These are phyloP conservation scores for Andricus grossulariae DNA, from an alignment of 1,140 invertebrate species.

Conservation along the genomic window DNA sequence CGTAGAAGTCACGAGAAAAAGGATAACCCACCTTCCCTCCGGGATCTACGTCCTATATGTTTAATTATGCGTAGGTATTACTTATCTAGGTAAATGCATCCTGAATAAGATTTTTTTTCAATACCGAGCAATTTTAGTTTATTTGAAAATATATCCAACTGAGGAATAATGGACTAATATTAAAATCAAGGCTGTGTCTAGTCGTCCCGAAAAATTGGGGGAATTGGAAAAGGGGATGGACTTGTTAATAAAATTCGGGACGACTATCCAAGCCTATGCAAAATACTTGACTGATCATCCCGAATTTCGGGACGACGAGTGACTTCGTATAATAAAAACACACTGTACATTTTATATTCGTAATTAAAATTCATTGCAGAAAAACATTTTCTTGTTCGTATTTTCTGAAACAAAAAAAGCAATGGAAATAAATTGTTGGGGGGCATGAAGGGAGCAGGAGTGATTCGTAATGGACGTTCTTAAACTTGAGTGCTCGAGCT, in stretches of 20 bases:
- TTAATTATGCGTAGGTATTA: constrained; percentile 21
- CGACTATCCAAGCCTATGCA: too few species aligned
- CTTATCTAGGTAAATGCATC: neutral
- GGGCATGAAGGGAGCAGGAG: neutral
- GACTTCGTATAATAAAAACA: too few species aligned
- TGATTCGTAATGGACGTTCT: constrained; percentile 39
- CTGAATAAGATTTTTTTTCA: neutral
- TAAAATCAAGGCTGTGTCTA: too few species aligned
- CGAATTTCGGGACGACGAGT: too few species aligned
- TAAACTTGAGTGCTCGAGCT: constrained; percentile 44
- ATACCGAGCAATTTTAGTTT: neutral
- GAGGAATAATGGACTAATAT: too few species aligned
- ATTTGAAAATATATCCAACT: neutral
- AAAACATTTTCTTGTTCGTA: neutral
- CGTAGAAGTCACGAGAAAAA: constrained; percentile 66
- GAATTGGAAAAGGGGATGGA: too few species aligned
- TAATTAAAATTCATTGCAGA: too few species aligned
- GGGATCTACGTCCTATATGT: neutral
- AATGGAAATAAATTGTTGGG: neutral
- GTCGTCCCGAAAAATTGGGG: too few species aligned
- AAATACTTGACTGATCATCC: too few species aligned
- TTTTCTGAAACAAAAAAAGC: neutral
- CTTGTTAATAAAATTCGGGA: too few species aligned
- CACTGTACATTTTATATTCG: too few species aligned
- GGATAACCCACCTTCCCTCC: constrained; percentile 29